Percentiles rank a stretch among this genome's conserved stretches.
phyloP scores from a whole-genome alignment of 2,888 invertebrate species.

The Lithophane ornitopus region DNA sequence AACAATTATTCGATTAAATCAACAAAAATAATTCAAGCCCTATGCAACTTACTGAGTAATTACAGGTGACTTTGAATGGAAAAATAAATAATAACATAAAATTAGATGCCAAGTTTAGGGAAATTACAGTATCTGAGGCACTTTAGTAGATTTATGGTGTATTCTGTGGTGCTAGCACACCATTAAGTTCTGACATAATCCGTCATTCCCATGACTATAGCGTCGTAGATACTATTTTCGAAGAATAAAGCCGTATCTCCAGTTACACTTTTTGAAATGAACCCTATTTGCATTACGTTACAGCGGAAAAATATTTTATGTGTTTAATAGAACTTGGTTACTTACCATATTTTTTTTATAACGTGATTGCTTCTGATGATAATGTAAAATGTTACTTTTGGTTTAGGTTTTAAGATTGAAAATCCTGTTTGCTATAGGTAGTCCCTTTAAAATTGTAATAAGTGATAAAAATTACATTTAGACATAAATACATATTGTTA shows the following conservation, averaged over 20 bases:
- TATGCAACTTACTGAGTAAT: neutral
- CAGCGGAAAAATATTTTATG: neutral
- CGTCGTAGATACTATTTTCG: constrained; percentile 12
- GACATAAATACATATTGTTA: constrained; percentile 25
- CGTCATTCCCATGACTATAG: constrained; percentile 68
- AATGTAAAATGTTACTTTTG: constrained; percentile 27
- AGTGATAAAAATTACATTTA: neutral
- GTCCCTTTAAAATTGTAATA: neutral
- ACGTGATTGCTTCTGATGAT: neutral
- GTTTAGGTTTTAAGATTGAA: neutral
- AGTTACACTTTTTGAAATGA: neutral
- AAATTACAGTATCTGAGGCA: constrained; percentile 71
- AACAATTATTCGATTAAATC: neutral
- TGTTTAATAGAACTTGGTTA: neutral
- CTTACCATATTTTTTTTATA: constrained; percentile 11
- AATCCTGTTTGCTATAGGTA: neutral
- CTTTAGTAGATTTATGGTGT: constrained; percentile 72
- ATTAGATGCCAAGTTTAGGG: constrained; percentile 54
- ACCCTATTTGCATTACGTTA: neutral
- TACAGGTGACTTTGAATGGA: constrained; percentile 28
- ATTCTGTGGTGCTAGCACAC: constrained; percentile 72
- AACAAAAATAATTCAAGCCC: neutral
- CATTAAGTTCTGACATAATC: constrained; percentile 68
- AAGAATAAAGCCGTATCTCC: constrained; percentile 13
- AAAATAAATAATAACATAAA: constrained; percentile 61